These are phyloP conservation scores for Adineta ricciae DNA, from an alignment of 2,888 invertebrate species.

Conservation along the genomic window DNA sequence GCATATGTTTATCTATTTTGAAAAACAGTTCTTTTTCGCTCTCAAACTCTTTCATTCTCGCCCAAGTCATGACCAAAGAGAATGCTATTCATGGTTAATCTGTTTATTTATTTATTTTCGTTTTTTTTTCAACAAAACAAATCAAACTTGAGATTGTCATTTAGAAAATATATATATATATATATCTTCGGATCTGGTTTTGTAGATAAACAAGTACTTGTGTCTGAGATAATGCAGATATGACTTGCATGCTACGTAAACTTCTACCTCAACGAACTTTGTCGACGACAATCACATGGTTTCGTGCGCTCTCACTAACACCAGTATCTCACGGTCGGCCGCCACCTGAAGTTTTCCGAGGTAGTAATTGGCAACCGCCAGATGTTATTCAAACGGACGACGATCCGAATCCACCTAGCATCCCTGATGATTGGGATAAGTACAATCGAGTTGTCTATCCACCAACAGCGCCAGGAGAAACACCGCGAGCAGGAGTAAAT, in stretches of 20 bases:
- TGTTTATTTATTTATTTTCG: neutral
- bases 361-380: neutral
- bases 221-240: neutral
- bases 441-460: constrained; percentile 34
- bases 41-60: neutral
- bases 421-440: constrained; percentile 26
- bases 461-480: constrained; percentile 19
- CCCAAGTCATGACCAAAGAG: neutral
- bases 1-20: neutral
- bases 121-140: neutral
- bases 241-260: neutral
- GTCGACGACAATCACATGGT: neutral
- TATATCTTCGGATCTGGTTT: neutral
- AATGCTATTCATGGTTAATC: neutral
- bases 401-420: neutral
- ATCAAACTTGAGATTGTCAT: neutral
- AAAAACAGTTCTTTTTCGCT: neutral
- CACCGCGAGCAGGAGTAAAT: constrained; percentile 23
- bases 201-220: neutral
- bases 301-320: neutral
- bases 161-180: no score
- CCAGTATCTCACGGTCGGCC: neutral
- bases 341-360: neutral
- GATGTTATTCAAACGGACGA: neutral
- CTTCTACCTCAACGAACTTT: neutral